These are phyloP conservation scores for Synanceia verrucosa DNA, from an alignment of 2,797 vertebrate genomes.

Conservation along the genomic window DNA sequence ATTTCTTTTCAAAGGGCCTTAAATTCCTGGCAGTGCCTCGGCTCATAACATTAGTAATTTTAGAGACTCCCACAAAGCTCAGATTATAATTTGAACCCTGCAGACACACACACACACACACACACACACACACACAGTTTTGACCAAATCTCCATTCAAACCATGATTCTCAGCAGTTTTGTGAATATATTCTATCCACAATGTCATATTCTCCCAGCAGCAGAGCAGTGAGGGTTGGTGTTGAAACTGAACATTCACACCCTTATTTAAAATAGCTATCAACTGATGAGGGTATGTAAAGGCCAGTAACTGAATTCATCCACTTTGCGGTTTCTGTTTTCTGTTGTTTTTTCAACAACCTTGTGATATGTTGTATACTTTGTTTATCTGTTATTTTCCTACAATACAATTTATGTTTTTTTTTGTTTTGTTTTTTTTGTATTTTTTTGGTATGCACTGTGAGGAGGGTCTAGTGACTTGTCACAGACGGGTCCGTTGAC, in stretches of 20 bases:
- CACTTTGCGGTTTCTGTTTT: background rate
- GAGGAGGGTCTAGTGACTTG: background rate
- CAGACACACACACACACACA: no score
- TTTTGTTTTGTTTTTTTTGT: no score
- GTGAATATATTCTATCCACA: background rate
- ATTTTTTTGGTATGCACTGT: background rate
- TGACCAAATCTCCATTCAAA: background rate
- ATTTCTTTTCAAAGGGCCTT: no score
- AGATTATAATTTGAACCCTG: no score
- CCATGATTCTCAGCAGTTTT: background rate
- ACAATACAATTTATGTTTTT: no score
- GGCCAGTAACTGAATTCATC: background rate
- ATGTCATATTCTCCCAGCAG: background rate
- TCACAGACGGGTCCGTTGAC: background rate
- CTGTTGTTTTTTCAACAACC: no score
- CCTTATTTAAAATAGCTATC: constrained; percentile 2
- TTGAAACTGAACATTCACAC: constrained; percentile 27
- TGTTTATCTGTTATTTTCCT: no score
- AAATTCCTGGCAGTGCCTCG: no score
- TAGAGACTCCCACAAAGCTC: no score
- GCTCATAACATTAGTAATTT: no score
- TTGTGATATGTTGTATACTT: no score
- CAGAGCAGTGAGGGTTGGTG: constrained; percentile 11
- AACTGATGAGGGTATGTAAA: constrained; percentile 16
- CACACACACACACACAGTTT: background rate